Evolutionary conservation across 1,140 invertebrate species (phyloP).

Genomic region (Meteorus sp.): DNA sequence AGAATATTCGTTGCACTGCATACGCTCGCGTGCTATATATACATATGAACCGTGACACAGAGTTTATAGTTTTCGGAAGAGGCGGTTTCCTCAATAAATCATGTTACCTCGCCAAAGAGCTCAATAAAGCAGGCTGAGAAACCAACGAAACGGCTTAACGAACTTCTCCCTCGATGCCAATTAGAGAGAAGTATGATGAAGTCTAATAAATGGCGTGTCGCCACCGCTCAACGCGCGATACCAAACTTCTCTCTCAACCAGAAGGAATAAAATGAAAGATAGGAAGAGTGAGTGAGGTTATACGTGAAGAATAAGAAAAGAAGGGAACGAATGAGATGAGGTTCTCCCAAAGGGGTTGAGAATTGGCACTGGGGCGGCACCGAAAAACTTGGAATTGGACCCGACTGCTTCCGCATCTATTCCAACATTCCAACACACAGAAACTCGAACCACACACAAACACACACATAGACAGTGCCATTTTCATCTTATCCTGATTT

Average conservation of each 20-base stretch:
- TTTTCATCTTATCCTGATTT: too few species aligned
- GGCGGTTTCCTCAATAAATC: slow-evolving; percentile 8
- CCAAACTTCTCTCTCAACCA: slow-evolving; percentile 2
- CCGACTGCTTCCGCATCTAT: slow-evolving; percentile 3
- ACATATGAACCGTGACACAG: too few species aligned
- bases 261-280: background rate
- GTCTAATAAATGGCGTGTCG: slow-evolving; percentile 14
- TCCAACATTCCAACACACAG: too few species aligned
- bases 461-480: too few species aligned
- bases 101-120: background rate
- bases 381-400: background rate
- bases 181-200: slow-evolving; percentile 18
- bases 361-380: background rate
- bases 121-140: background rate
- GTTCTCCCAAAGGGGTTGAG: background rate
- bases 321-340: background rate
- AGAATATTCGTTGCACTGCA: too few species aligned
- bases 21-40: too few species aligned
- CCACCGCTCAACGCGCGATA: background rate
- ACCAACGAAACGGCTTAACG: slow-evolving; percentile 7
- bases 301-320: background rate
- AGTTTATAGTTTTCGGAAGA: background rate
- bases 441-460: too few species aligned
- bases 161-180: slow-evolving; percentile 8
- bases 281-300: too few species aligned